Conservation (phyloP, 2,113 vertebrate species). For the Vulpes vulpes region DNA sequence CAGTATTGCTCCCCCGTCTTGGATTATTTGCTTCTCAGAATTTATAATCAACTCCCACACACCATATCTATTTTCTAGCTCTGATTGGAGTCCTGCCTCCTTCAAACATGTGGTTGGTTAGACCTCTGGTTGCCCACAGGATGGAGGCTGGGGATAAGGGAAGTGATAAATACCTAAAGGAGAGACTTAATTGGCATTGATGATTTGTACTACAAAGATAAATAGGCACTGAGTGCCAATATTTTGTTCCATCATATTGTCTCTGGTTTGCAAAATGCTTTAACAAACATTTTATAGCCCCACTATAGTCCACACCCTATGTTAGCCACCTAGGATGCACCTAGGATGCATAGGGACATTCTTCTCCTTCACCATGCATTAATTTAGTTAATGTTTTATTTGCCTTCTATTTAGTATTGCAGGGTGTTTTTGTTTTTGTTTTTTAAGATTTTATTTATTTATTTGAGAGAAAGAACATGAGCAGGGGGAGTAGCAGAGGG, state of each 20-base stretch:
- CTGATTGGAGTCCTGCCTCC: background rate
- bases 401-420: background rate
- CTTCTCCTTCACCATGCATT: background rate
- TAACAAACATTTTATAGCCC: background rate
- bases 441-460: background rate
- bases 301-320: background rate
- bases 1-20: background rate
- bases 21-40: background rate
- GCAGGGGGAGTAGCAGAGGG: background rate
- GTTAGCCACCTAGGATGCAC: background rate
- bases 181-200: background rate
- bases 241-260: background rate
- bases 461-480: background rate
- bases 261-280: background rate
- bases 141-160: background rate
- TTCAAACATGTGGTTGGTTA: background rate
- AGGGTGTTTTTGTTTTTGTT: background rate
- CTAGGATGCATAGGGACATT: background rate
- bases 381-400: conserved; percentile 1
- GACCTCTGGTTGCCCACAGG: background rate
- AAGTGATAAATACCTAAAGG: background rate
- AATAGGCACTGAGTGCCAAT: background rate
- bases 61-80: background rate
- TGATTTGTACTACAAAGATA: background rate
- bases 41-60: background rate